Evolutionary conservation across 1,140 invertebrate genomes (phyloP).

Genomic region (Aplysia californica): DNA sequence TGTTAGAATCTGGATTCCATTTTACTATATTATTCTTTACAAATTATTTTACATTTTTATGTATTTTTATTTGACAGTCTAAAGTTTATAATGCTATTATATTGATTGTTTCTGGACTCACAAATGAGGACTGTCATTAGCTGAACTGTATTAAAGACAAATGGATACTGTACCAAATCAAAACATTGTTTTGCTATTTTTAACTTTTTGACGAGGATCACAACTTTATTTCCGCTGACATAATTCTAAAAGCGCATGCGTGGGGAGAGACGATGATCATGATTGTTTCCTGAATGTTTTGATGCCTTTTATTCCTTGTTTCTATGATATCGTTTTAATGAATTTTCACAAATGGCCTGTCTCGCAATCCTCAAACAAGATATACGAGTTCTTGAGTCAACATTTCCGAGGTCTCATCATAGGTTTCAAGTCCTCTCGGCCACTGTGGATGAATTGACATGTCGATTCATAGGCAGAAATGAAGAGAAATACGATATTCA

Average conservation of each 20-base stretch:
- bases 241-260: constrained; percentile 27
- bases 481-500: constrained; percentile 96
- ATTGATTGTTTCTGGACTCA: too few species aligned
- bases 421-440: constrained; percentile 89
- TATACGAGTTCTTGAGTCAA: constrained; percentile 94
- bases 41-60: too few species aligned
- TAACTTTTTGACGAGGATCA: too few species aligned
- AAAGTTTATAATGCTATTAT: too few species aligned
- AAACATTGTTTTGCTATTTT: too few species aligned
- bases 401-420: constrained; percentile 95
- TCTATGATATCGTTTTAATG: neutral
- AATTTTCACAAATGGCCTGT: constrained; percentile 84
- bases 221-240: constrained; percentile 6
- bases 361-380: constrained; percentile 97
- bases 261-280: constrained; percentile 6
- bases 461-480: constrained; percentile 94
- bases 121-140: too few species aligned
- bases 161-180: too few species aligned
- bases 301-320: neutral
- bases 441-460: constrained; percentile 97
- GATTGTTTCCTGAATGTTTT: constrained; percentile 35
- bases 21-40: too few species aligned
- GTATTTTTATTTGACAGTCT: too few species aligned
- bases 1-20: too few species aligned
- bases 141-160: too few species aligned